Evolutionary conservation across 2,888 invertebrate species (phyloP).

Genomic region (Dolichomitus sp.): DNA sequence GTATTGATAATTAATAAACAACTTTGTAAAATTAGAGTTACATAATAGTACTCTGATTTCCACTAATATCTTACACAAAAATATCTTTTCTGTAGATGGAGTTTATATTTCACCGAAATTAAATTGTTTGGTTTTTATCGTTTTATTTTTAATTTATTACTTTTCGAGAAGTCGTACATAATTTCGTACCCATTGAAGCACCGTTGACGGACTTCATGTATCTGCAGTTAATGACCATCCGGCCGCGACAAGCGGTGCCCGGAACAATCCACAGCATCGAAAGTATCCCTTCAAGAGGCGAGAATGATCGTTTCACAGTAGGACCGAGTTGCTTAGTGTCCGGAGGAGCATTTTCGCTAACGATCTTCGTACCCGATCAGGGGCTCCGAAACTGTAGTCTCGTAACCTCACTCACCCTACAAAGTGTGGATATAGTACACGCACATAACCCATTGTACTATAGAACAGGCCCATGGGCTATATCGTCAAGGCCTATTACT

Average conservation of each 20-base stretch:
- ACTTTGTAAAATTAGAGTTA: no score
- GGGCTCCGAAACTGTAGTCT: conserved; percentile 52
- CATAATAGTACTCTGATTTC: no score
- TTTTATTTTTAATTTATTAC: no score
- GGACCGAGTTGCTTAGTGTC: conserved; percentile 19
- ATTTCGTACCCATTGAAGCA: neutral
- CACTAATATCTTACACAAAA: no score
- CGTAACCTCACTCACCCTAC: conserved; percentile 17
- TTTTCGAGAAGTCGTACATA: neutral
- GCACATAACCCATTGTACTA: conserved; percentile 14
- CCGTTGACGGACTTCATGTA: neutral
- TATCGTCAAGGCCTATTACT: conserved; percentile 60
- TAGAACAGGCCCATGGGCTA: conserved; percentile 63
- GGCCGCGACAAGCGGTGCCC: neutral
- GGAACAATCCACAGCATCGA: conserved; percentile 3
- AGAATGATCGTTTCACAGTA: conserved; percentile 36
- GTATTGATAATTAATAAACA: no score
- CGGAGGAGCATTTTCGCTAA: conserved; percentile 59
- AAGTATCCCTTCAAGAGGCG: conserved; percentile 8
- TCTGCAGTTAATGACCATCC: conserved; percentile 1
- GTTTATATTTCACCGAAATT: no score
- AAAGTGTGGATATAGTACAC: neutral
- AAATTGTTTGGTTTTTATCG: neutral
- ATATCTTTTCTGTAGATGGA: no score
- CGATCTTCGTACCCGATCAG: conserved; percentile 54